Conservation (phyloP, 2,888 invertebrate species). For the Drosophila robusta region DNA sequence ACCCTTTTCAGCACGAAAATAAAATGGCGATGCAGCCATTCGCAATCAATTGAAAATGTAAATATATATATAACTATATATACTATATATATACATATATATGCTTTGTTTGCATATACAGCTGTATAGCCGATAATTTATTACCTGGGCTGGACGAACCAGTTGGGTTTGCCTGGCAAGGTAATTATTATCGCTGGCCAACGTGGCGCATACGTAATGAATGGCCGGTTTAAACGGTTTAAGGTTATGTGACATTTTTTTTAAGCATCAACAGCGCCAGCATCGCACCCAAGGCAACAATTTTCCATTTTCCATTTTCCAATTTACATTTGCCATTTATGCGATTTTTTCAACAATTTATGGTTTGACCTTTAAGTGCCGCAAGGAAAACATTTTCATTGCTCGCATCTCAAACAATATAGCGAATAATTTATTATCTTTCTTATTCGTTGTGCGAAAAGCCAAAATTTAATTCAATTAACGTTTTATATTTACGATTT, state of each 20-base stretch:
- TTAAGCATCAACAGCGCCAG: slow-evolving; percentile 15
- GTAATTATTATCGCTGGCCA: slow-evolving; percentile 74
- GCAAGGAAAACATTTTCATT: slow-evolving; percentile 40
- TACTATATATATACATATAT: slow-evolving; percentile 3
- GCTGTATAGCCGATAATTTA: slow-evolving; percentile 65
- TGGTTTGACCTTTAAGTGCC: slow-evolving; percentile 54
- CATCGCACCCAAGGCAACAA: slow-evolving; percentile 7
- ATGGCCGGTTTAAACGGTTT: slow-evolving; percentile 61
- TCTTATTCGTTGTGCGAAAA: slow-evolving; percentile 6
- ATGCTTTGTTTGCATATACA: slow-evolving; percentile 4
- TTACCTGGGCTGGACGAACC: slow-evolving; percentile 35
- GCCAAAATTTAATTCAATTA: slow-evolving; percentile 21
- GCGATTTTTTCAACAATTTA: slow-evolving; percentile 51
- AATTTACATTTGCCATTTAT: slow-evolving; percentile 27
- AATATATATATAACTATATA: slow-evolving; percentile 1
- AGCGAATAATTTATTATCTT: slow-evolving; percentile 25
- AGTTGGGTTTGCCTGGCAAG: slow-evolving; percentile 48
- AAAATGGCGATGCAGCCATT: slow-evolving; percentile 64
- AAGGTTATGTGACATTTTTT: slow-evolving; percentile 57
- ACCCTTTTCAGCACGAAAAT: slow-evolving; percentile 68
- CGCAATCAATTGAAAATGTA: slow-evolving; percentile 64
- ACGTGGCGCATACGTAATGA: slow-evolving; percentile 70
- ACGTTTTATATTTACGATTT: neutral
- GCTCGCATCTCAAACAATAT: slow-evolving; percentile 18
- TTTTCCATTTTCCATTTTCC: slow-evolving; percentile 20